Conservation (phyloP, 2,113 vertebrate genomes). For the Heptranchias perlo region DNA sequence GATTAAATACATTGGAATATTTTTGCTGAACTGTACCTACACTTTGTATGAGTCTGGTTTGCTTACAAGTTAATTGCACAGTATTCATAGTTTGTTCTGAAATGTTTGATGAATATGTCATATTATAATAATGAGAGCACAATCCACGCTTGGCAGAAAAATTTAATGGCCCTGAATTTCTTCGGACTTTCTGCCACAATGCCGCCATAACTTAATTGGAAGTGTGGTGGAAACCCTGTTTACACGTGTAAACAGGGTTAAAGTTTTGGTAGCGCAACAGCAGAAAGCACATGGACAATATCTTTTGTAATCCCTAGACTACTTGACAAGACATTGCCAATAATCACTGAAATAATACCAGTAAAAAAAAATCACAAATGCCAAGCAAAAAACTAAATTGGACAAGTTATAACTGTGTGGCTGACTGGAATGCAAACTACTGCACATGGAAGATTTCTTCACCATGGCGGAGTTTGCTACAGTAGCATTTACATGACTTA, state of each 20-base stretch:
- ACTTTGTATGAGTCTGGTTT: background rate
- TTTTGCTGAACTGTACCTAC: background rate
- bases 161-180: background rate
- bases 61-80: background rate
- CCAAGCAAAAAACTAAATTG: background rate
- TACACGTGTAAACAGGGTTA: background rate
- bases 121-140: background rate
- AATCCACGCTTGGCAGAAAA: background rate
- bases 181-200: background rate
- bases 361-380: background rate
- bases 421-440: background rate
- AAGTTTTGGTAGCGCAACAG: background rate
- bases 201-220: background rate
- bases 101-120: background rate
- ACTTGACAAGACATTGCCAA: background rate
- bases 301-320: background rate
- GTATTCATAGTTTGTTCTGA: background rate
- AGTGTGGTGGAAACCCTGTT: background rate
- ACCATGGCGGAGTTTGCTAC: background rate
- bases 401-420: background rate
- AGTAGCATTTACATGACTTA: background rate
- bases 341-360: background rate
- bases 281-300: background rate
- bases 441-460: background rate
- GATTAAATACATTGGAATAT: background rate